phyloP scores from a whole-genome alignment of 2,888 invertebrate species.

The Polyommatus iphigenia region DNA sequence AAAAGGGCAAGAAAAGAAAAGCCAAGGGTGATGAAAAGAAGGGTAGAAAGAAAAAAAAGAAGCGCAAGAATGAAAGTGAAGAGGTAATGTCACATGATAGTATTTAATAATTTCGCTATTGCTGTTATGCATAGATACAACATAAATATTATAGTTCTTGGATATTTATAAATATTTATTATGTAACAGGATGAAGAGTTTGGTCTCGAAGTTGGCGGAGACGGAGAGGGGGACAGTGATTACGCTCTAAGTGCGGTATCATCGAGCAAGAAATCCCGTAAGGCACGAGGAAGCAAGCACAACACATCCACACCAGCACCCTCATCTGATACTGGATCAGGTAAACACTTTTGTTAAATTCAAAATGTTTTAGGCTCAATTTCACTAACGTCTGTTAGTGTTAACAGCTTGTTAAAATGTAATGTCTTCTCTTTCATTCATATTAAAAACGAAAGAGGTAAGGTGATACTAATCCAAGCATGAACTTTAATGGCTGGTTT shows the following conservation, averaged over 20 bases:
- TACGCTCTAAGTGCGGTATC: slow-evolving; percentile 81
- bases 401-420: not conserved
- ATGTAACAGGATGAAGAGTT: slow-evolving; percentile 88
- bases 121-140: no score
- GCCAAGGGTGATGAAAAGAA: slow-evolving; percentile 94
- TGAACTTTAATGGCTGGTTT: no score
- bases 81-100: slow-evolving; percentile 68
- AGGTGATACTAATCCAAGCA: no score
- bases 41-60: slow-evolving; percentile 96
- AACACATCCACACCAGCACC: slow-evolving; percentile 64
- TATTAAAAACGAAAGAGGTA: no score
- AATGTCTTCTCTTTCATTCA: no score
- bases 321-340: slow-evolving; percentile 69
- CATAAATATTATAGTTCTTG: not conserved
- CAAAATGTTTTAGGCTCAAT: not conserved
- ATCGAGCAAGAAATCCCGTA: slow-evolving; percentile 84
- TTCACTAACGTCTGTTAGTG: not conserved
- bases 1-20: slow-evolving; percentile 96
- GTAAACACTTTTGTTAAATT: slow-evolving; percentile 45
- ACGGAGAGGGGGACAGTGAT: slow-evolving; percentile 87
- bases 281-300: slow-evolving; percentile 77
- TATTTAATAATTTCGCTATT: no score
- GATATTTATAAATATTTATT: not conserved
- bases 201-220: slow-evolving; percentile 65
- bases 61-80: slow-evolving; percentile 95